Percentiles rank a stretch among this genome's conserved stretches.
phyloP scores from a whole-genome alignment of 2,797 vertebrate genomes.

The Florisuga fusca region DNA sequence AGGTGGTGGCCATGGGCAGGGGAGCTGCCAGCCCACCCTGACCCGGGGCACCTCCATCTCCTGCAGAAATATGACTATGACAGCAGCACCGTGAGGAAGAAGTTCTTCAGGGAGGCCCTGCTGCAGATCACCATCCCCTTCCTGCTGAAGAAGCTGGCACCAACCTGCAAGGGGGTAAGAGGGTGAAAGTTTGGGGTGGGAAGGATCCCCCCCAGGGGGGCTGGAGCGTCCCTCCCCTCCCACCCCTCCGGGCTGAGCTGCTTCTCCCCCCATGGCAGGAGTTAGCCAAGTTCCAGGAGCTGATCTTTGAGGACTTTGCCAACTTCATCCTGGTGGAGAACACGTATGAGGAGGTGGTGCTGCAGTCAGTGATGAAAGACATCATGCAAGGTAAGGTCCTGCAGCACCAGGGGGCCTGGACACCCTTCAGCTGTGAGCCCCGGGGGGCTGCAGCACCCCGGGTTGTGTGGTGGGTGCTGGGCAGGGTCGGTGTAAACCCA shows the following conservation, averaged over 20 bases:
- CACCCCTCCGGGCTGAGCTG: accelerated
- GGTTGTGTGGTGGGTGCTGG: neutral
- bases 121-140: slow-evolving; percentile 97
- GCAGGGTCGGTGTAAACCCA: too few species aligned
- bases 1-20: too few species aligned
- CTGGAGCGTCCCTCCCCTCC: neutral
- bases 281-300: slow-evolving; percentile 90
- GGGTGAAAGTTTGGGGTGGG: accelerated
- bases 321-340: slow-evolving; percentile 94
- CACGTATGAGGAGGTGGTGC: slow-evolving; percentile 93
- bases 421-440: neutral
- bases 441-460: accelerated
- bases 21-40: neutral
- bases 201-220: accelerated
- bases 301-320: slow-evolving; percentile 97
- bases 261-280: slow-evolving; percentile 77
- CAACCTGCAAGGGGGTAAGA: slow-evolving; percentile 88
- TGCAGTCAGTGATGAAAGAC: slow-evolving; percentile 95
- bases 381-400: slow-evolving; percentile 90
- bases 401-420: accelerated
- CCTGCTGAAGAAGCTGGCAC: slow-evolving; percentile 92
- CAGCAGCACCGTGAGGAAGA: slow-evolving; percentile 96
- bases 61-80: slow-evolving; percentile 95
- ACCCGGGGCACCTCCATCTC: accelerated
- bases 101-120: slow-evolving; percentile 95